Evolutionary conservation across 2,113 vertebrate genomes (phyloP), one percentile per base, ranked within the genome.

Genomic region (Zosterops lateralis): DNA sequence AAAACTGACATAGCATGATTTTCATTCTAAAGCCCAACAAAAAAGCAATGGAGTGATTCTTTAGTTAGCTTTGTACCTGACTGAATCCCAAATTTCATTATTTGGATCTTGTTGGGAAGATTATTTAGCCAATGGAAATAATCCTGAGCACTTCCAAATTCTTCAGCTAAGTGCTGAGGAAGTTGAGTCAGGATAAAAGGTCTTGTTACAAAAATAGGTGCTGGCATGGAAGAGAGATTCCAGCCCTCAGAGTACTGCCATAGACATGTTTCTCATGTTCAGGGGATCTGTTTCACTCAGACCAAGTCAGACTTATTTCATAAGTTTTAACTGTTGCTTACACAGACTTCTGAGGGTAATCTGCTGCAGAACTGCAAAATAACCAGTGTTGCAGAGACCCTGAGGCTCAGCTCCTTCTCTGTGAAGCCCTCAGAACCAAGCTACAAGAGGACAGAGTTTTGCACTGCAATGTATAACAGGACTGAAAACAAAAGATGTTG

Each of bases 141-240:
- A 9, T 50, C 22, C 17, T 45, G 44, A 66, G 29, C 47, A 29
- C 48, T 95, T 89, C 62, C 57, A 93, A 85, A 82, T 70, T 92
- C 74, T 84, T 76, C 58, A 82, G 58, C 42, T 65, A 66, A 64
- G 60, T 3, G 7, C 42, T 50, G 45, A 89, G 50, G 48, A 94
- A 75, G 93, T 7, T 47, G 53, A 89, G 79, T 77, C 61, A 85
- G 42, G 64, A 77, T 71, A 64, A 87, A 96, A 92, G 36, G 31
- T 73, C 89, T 74, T 48, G 21, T 60, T 74, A 77, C 81, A 92
- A 70, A 95, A 95, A 83, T 86, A 94, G 77, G 60, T 45, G 28
- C 81, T 96, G 93, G 78, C 87, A 65, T 50, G 64, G 71, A 60
- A 83, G 80, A 91, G 45, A 28, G 32, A 94, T 83, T 95, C 90